phyloP scores from a whole-genome alignment of 64 coral and sea anemone species.

The Actinia equina region DNA sequence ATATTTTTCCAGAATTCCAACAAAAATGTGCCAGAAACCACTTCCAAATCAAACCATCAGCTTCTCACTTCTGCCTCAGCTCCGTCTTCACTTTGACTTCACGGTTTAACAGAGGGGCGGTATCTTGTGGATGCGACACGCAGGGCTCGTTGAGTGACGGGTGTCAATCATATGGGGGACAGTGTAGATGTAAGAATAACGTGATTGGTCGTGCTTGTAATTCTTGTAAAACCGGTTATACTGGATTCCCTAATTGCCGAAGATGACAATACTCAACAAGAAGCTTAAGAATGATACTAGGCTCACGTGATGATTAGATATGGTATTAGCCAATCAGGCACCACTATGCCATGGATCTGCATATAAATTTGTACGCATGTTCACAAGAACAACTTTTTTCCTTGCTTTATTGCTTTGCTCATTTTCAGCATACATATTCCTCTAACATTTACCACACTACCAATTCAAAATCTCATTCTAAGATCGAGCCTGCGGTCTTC shows the following conservation, averaged over 20 bases:
- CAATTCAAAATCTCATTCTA: no score
- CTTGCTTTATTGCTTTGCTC: not conserved
- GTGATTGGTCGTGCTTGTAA: conserved; percentile 91
- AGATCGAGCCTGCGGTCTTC: no score
- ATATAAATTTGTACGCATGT: not conserved
- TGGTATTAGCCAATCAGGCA: not conserved
- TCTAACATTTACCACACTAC: no score
- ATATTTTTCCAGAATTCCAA: conserved; percentile 67
- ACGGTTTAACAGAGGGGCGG: conserved; percentile 58
- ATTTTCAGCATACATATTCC: no score
- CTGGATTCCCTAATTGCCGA: conserved; percentile 62
- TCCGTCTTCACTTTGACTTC: conserved; percentile 84
- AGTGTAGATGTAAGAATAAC: conserved; percentile 75
- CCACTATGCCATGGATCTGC: not conserved
- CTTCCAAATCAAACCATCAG: conserved; percentile 56
- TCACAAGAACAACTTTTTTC: not conserved
- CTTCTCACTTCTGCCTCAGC: conserved; percentile 66
- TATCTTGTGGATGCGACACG: conserved; percentile 71
- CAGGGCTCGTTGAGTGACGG: conserved; percentile 48
- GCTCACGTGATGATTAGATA: not conserved
- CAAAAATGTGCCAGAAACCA: conserved; percentile 58
- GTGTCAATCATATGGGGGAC: conserved; percentile 88
- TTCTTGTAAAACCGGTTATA: conserved; percentile 82
- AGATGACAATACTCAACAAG: not conserved
- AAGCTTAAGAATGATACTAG: not conserved